Conservation (phyloP, 2,797 vertebrate species). For the Lepus oiostolus region DNA sequence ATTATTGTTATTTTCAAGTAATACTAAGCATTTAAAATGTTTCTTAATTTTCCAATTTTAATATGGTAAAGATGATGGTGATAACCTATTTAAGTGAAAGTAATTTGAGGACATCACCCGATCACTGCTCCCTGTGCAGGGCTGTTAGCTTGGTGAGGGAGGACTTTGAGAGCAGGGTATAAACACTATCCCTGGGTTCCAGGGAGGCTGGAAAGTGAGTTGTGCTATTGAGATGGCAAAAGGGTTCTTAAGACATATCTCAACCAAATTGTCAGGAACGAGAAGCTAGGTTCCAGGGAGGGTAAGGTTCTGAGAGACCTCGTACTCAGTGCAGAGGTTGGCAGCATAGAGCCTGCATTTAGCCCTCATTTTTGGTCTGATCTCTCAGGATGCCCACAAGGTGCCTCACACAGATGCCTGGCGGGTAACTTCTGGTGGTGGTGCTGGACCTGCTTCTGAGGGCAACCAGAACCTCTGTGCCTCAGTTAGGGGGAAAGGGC, state of each 20-base stretch:
- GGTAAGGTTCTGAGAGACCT: background rate
- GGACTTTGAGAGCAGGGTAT: background rate
- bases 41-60: conserved; percentile 50
- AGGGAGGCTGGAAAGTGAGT: background rate
- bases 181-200: background rate
- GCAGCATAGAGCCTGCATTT: background rate
- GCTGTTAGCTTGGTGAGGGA: background rate
- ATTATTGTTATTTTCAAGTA: conserved; percentile 32
- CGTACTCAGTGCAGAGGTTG: background rate
- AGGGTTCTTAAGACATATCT: background rate
- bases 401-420: background rate
- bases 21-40: conserved; percentile 9
- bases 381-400: background rate
- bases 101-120: background rate
- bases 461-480: background rate
- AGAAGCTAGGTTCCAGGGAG: background rate
- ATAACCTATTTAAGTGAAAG: background rate
- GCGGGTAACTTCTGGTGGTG: background rate
- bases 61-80: background rate
- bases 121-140: background rate
- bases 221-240: background rate
- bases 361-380: background rate
- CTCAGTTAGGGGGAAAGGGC: background rate
- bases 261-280: background rate
- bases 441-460: background rate